Evolutionary conservation across 2,113 vertebrate species (phyloP).

Genomic region (Entelurus aequoreus): DNA sequence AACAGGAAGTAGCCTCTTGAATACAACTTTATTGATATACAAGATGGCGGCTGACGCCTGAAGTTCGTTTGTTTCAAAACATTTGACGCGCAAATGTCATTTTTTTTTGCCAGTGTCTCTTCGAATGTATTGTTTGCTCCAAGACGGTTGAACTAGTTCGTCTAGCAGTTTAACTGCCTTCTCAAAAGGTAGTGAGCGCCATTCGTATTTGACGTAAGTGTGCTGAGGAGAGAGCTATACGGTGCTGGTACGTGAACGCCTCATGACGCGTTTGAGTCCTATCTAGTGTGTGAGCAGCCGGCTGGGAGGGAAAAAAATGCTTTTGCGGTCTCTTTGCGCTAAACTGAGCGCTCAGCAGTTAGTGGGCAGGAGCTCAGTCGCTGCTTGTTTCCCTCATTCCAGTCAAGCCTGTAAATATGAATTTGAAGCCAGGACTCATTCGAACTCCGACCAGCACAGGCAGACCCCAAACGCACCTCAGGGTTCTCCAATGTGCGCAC

Average conservation of each 20-base stretch:
- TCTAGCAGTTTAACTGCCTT: too few species aligned
- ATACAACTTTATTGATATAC: too few species aligned
- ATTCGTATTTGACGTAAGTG: too few species aligned
- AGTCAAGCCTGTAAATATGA: conserved; percentile 3
- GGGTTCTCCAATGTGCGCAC: background rate
- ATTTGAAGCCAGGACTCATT: conserved; percentile 15
- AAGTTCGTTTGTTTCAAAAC: background rate
- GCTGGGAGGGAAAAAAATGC: conserved; percentile 33
- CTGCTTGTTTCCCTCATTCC: conserved; percentile 15
- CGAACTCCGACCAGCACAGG: background rate
- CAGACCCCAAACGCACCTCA: background rate
- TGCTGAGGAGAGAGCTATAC: too few species aligned
- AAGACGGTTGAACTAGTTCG: too few species aligned
- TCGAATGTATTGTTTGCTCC: too few species aligned
- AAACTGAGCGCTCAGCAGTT: conserved; percentile 33
- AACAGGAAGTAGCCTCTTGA: background rate
- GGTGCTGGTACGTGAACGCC: background rate
- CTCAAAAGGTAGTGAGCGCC: too few species aligned
- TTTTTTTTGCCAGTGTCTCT: too few species aligned
- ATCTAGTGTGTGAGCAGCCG: background rate
- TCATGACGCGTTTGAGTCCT: background rate
- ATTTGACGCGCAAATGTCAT: too few species aligned
- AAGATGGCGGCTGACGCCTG: background rate
- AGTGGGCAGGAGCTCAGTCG: conserved; percentile 20
- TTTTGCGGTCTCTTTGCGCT: conserved; percentile 41